These are phyloP conservation scores for Phylloscopus trochilus DNA, from an alignment of 2,113 vertebrate genomes.

Conservation along the genomic window DNA sequence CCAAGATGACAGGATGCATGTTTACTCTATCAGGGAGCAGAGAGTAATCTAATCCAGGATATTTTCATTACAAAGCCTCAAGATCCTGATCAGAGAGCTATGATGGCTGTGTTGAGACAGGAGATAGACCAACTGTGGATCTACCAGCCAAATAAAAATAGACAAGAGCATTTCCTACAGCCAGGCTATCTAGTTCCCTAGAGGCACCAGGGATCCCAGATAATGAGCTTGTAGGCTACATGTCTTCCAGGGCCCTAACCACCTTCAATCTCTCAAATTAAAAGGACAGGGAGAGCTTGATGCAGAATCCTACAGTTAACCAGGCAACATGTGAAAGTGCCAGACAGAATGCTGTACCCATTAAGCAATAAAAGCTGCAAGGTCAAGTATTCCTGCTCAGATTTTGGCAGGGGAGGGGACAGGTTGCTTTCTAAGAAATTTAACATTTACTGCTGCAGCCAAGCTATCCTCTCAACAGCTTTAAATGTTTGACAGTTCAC, in stretches of 20 bases:
- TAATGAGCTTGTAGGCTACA: background rate
- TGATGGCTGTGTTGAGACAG: background rate
- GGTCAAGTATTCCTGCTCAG: background rate
- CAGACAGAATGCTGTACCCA: background rate
- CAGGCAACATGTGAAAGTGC: background rate
- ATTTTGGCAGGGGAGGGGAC: background rate
- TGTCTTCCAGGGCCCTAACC: background rate
- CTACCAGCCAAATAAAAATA: conserved; percentile 14
- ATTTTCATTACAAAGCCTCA: conserved; percentile 39
- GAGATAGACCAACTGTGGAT: background rate
- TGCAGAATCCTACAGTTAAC: background rate
- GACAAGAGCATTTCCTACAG: background rate
- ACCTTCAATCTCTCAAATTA: background rate
- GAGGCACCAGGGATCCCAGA: background rate
- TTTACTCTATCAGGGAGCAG: background rate
- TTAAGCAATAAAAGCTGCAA: background rate
- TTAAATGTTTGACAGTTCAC: background rate
- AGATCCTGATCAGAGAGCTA: conserved; percentile 11
- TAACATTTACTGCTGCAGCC: background rate
- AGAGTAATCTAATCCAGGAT: conserved; percentile 19
- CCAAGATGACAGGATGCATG: background rate
- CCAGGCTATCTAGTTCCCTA: background rate
- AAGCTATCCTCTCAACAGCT: background rate
- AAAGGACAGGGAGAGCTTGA: background rate
- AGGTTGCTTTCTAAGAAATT: conserved; percentile 36